Conservation (phyloP, 1,140 invertebrate genomes). For the Coenobita brevimanus region DNA sequence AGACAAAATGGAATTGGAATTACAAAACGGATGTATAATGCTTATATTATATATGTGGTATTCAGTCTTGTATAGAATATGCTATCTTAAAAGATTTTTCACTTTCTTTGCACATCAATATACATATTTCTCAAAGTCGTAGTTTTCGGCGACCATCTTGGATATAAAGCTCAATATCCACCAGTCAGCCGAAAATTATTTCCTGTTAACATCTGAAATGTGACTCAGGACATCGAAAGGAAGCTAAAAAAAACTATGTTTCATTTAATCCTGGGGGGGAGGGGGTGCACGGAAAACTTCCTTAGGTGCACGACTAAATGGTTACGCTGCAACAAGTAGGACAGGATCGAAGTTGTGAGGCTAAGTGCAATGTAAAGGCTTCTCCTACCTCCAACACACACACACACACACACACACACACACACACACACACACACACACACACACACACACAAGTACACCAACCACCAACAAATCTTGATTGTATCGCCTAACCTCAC, state of each 20-base stretch:
- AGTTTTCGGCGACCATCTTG: background rate
- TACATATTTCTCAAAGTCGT: background rate
- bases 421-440: too few relatives aligned
- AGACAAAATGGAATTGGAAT: too few relatives aligned
- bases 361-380: too few relatives aligned
- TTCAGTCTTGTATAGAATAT: background rate
- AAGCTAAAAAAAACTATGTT: background rate
- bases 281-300: background rate
- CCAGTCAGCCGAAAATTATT: background rate
- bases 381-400: too few relatives aligned
- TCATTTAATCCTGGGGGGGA: background rate
- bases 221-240: conserved; percentile 3
- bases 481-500: too few relatives aligned
- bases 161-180: too few relatives aligned
- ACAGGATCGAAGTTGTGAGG: too few relatives aligned
- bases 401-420: too few relatives aligned
- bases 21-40: background rate
- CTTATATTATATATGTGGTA: background rate
- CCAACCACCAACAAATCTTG: too few relatives aligned
- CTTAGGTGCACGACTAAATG: too few relatives aligned
- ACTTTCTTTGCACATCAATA: background rate
- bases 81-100: background rate
- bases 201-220: conserved; percentile 6
- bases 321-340: too few relatives aligned
- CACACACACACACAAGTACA: too few relatives aligned